These are phyloP conservation scores for Brachyhypopomus occidentalis DNA, from an alignment of 2,113 vertebrate genomes.

Conservation along the genomic window DNA sequence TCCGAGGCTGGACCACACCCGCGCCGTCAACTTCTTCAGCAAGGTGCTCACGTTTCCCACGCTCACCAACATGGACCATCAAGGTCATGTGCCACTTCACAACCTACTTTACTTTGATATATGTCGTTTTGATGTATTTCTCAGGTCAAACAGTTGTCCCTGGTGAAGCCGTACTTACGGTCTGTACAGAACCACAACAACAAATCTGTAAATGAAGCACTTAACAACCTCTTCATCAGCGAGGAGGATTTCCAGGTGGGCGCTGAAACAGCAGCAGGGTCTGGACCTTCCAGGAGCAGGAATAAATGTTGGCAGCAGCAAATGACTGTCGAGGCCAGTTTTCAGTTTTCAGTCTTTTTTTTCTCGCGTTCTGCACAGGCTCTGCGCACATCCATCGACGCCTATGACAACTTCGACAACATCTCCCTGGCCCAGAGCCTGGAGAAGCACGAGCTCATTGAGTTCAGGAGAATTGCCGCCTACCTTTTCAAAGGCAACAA, in stretches of 20 bases:
- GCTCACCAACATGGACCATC: not conserved
- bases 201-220: conserved; percentile 95
- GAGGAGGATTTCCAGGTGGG: conserved; percentile 97
- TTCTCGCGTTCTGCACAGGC: conserved; percentile 72
- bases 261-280: not conserved
- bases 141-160: conserved; percentile 92
- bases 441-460: conserved; percentile 96
- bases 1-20: conserved; percentile 93
- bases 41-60: conserved; percentile 77
- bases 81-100: not conserved
- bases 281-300: too few relatives aligned
- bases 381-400: conserved; percentile 94
- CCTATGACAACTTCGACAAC: conserved; percentile 99
- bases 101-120: not conserved
- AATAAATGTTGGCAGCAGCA: not conserved
- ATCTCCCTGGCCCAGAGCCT: conserved; percentile 95
- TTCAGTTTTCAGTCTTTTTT: not conserved
- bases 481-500: conserved; percentile 99
- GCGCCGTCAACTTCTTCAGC: conserved; percentile 95
- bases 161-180: conserved; percentile 95
- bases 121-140: not conserved
- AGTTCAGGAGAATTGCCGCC: conserved; percentile 95
- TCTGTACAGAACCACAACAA: conserved; percentile 99
- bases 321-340: not conserved
- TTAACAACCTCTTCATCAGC: conserved; percentile 98